These are phyloP conservation scores for Hydrozoanthus tunicans DNA, from an alignment of 64 coral and sea anemone genomes.

Conservation along the genomic window DNA sequence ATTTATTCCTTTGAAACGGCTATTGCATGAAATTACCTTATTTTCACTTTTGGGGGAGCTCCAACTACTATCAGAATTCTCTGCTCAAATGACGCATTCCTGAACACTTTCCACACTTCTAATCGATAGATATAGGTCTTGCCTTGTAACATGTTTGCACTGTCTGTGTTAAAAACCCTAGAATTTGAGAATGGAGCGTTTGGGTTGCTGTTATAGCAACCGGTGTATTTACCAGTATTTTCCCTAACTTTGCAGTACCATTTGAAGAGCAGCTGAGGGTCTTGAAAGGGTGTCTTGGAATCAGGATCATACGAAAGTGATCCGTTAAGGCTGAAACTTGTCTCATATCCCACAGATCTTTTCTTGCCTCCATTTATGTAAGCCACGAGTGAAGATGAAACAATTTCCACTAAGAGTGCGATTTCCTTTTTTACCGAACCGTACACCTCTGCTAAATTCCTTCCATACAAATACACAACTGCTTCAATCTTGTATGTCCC, in stretches of 20 bases:
- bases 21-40: background rate
- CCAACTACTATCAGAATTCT: constrained; percentile 23
- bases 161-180: constrained; percentile 27
- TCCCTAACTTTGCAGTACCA: constrained; percentile 45
- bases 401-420: background rate
- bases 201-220: constrained; percentile 37
- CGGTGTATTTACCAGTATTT: background rate
- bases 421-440: background rate
- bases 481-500: constrained; percentile 21
- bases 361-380: constrained; percentile 23
- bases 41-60: constrained; percentile 27
- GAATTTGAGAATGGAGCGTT: background rate
- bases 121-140: constrained; percentile 34
- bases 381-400: background rate
- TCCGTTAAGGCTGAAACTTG: constrained; percentile 35
- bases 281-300: constrained; percentile 8
- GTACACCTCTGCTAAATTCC: constrained; percentile 16
- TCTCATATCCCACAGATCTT: constrained; percentile 51
- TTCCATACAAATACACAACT: constrained; percentile 14
- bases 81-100: constrained; percentile 49
- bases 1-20: too few species aligned
- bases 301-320: constrained; percentile 38
- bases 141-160: constrained; percentile 29
- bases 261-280: background rate
- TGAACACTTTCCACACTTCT: background rate